Conservation (phyloP, 2,888 invertebrate species). For the Liopterus haemorrhoidalis region DNA sequence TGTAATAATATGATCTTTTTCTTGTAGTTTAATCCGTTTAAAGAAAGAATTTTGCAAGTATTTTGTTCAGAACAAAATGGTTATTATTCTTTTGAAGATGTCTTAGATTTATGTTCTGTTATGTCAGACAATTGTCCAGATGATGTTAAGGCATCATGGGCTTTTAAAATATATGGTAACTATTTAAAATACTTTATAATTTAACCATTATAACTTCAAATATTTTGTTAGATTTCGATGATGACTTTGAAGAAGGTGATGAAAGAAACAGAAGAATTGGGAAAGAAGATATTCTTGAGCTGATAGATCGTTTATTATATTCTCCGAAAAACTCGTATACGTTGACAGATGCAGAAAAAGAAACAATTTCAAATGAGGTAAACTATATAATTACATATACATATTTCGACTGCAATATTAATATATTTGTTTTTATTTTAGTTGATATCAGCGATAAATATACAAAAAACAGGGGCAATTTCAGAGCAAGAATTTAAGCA, state of each 20-base stretch:
- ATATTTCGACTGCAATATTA: conserved; percentile 32
- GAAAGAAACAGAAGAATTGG: conserved; percentile 58
- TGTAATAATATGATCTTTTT: conserved; percentile 19
- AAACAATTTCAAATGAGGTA: conserved; percentile 47
- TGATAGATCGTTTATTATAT: conserved; percentile 53
- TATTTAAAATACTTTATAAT: conserved; percentile 9
- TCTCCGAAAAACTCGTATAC: too few species aligned
- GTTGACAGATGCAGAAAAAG: conserved; percentile 38
- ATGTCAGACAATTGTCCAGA: conserved; percentile 67
- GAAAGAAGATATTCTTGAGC: conserved; percentile 50
- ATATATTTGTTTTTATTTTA: conserved; percentile 40
- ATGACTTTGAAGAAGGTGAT: conserved; percentile 48
- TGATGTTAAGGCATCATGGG: conserved; percentile 69
- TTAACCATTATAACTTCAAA: not conserved
- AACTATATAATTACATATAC: conserved; percentile 53
- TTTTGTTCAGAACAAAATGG: conserved; percentile 66
- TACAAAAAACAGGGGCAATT: conserved; percentile 54
- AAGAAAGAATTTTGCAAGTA: conserved; percentile 63
- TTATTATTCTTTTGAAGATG: conserved; percentile 70
- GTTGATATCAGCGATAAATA: conserved; percentile 58
- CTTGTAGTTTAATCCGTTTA: conserved; percentile 69
- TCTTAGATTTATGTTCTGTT: conserved; percentile 70
- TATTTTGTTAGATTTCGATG: not conserved
- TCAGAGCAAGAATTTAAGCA: conserved; percentile 56
- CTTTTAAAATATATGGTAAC: conserved; percentile 70